Evolutionary conservation across 2,797 vertebrate genomes (phyloP).

Genomic region (Sebastiscus albofasciatus): DNA sequence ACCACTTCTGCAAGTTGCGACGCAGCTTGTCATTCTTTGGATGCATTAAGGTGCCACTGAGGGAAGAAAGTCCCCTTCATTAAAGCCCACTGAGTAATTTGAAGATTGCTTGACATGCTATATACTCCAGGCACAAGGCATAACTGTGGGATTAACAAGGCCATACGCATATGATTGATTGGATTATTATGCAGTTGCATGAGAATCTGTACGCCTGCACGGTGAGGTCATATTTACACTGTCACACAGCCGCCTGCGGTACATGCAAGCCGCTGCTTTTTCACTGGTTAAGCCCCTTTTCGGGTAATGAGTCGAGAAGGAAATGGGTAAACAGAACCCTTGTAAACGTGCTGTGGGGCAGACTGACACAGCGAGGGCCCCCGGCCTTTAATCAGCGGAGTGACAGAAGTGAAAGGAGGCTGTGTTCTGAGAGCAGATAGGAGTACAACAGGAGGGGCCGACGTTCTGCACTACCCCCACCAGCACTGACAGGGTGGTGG

Average conservation of each 20-base stretch:
- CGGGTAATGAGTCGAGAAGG: slow-evolving; percentile 53
- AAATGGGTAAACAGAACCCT: slow-evolving; percentile 62
- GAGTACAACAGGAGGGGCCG: slow-evolving; percentile 43
- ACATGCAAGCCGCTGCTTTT: slow-evolving; percentile 21
- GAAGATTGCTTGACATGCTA: slow-evolving; percentile 29
- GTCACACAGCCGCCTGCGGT: slow-evolving; percentile 22
- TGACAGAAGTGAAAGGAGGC: slow-evolving; percentile 71
- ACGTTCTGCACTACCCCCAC: slow-evolving; percentile 29
- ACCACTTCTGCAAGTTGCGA: background rate
- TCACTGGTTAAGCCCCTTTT: slow-evolving; percentile 26
- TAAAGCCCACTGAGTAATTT: slow-evolving; percentile 39
- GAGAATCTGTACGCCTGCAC: slow-evolving; percentile 29
- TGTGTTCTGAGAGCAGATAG: slow-evolving; percentile 68
- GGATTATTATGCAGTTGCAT: slow-evolving; percentile 18
- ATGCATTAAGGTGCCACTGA: slow-evolving; percentile 1
- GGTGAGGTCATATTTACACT: slow-evolving; percentile 37
- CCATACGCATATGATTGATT: slow-evolving; percentile 23
- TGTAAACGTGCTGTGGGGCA: slow-evolving; percentile 62
- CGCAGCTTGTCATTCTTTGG: slow-evolving; percentile 36
- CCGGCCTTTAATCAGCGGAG: slow-evolving; percentile 69
- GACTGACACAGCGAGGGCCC: slow-evolving; percentile 52
- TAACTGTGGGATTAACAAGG: slow-evolving; percentile 21
- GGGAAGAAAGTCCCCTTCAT: slow-evolving; percentile 12
- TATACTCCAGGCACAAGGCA: slow-evolving; percentile 32
- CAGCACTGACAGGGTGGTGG: slow-evolving; percentile 19